Base-by-base conservation (phyloP, 2,888 invertebrate genomes). In the Xiphydria camelus region DNA sequence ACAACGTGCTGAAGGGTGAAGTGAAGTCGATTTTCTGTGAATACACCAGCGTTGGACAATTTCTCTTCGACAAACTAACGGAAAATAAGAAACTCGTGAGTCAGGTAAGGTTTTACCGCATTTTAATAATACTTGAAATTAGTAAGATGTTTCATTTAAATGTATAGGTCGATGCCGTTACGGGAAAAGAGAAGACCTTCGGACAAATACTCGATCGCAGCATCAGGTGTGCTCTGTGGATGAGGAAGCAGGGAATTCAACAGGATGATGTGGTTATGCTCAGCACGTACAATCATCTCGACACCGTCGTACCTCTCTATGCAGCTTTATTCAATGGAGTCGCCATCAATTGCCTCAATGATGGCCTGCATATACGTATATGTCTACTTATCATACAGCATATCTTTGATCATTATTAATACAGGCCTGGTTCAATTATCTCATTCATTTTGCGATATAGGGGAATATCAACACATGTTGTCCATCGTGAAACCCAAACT, bases 261-360 rank as follows among this genome's bases (percentile, higher is more conserved):
- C 14, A 19, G 2, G 29, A 31, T 4, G 40, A 40, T 17, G 19
- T 40, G n/a, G 31, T 40, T 17, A 31, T 18, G 14, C 29, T 40
- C n/a, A 14, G 18, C 31, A 40, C 26, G 4, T 31, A 31, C 10
- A 38, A 55, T 46, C 50, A 47, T 10, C 17, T 51, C 21, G 55
- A 55, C 21, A 19, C 45, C 1, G 14, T 31, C 5, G 46, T 55
- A 12, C 47, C 55, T 17, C 45, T 45, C 18, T 46, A 40, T 14
- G 52, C 55, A 3, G 25, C 45, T 7, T 9, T 53, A 19, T 55
- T 46, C 9, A 21, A 48, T 2, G 55, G 55, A 9, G 43, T n/a
- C n/a, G n/a, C n/a, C n/a, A n/a, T n/a, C n/a, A n/a, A n/a, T n/a
- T n/a, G n/a, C n/a, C n/a, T 41, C 4, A 35, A 34, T 12, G 29